Evolutionary conservation across 2,888 invertebrate species (phyloP).

Genomic region (Anthophora plumipes): DNA sequence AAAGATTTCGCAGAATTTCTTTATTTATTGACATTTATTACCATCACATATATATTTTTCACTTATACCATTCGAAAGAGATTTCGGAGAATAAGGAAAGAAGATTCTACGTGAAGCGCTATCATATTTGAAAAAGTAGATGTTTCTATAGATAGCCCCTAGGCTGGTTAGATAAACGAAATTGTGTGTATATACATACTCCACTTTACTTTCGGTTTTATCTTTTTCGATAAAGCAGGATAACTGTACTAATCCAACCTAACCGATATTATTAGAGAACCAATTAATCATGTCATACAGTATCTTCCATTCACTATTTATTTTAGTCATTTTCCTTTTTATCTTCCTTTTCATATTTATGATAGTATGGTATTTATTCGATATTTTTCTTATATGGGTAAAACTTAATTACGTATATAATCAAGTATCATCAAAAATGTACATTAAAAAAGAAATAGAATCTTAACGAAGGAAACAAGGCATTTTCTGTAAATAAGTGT

Average conservation of each 20-base stretch:
- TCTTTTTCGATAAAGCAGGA: slow-evolving; percentile 44
- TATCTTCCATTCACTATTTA: slow-evolving; percentile 8
- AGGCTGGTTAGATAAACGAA: slow-evolving; percentile 48
- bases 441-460: too few species aligned
- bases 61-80: background rate
- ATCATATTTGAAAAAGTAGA: slow-evolving; percentile 33
- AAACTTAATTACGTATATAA: too few species aligned
- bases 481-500: too few species aligned
- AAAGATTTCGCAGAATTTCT: too few species aligned
- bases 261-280: slow-evolving; percentile 13
- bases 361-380: background rate
- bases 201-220: slow-evolving; percentile 47
- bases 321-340: background rate
- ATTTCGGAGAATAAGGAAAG: background rate
- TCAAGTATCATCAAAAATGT: too few species aligned
- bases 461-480: too few species aligned
- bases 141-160: slow-evolving; percentile 22
- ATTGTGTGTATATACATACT: slow-evolving; percentile 39
- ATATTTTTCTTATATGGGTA: background rate
- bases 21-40: too few species aligned
- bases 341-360: background rate
- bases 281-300: slow-evolving; percentile 14
- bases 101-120: background rate
- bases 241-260: slow-evolving; percentile 11
- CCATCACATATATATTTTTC: background rate